Evolutionary conservation across 2,888 invertebrate genomes (phyloP).

Genomic region (Melanargia galathea): DNA sequence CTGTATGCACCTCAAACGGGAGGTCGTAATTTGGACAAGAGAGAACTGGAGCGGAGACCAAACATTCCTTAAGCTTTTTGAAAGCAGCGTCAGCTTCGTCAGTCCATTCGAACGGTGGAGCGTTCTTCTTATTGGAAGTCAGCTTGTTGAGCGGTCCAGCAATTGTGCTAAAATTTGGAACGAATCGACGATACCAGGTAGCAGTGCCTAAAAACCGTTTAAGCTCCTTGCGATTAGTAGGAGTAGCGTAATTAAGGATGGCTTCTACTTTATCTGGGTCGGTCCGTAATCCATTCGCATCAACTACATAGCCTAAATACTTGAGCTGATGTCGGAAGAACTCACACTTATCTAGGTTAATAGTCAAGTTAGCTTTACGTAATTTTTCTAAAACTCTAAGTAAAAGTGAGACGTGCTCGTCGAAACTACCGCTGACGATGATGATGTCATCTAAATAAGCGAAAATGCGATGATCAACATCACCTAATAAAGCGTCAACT

Average conservation of each 20-base stretch:
- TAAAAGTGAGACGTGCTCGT: slow-evolving; percentile 38
- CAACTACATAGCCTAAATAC: slow-evolving; percentile 42
- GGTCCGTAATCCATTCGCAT: slow-evolving; percentile 40
- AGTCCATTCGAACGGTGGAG: slow-evolving; percentile 41
- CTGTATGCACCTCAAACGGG: slow-evolving; percentile 43
- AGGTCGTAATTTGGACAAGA: slow-evolving; percentile 40
- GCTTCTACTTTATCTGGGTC: slow-evolving; percentile 42
- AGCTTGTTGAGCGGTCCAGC: not conserved
- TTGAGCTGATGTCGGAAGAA: slow-evolving; percentile 40
- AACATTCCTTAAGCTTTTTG: slow-evolving; percentile 30
- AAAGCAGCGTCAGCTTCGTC: slow-evolving; percentile 41
- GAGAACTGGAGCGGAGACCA: slow-evolving; percentile 4
- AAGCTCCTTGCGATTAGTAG: slow-evolving; percentile 42
- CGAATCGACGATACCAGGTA: slow-evolving; percentile 43
- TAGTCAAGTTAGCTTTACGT: slow-evolving; percentile 40
- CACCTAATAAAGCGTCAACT: slow-evolving; percentile 38
- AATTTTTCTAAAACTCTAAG: slow-evolving; percentile 37
- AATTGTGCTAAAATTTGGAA: no score
- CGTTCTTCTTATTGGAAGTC: slow-evolving; percentile 24
- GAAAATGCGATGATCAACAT: slow-evolving; percentile 39
- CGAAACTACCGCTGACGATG: slow-evolving; percentile 32
- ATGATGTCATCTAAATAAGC: slow-evolving; percentile 44
- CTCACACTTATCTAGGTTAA: slow-evolving; percentile 41
- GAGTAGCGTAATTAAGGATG: slow-evolving; percentile 41
- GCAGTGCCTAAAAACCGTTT: slow-evolving; percentile 43